Evolutionary conservation across 2,797 vertebrate species (phyloP).

Genomic region (Hippoglossus hippoglossus): DNA sequence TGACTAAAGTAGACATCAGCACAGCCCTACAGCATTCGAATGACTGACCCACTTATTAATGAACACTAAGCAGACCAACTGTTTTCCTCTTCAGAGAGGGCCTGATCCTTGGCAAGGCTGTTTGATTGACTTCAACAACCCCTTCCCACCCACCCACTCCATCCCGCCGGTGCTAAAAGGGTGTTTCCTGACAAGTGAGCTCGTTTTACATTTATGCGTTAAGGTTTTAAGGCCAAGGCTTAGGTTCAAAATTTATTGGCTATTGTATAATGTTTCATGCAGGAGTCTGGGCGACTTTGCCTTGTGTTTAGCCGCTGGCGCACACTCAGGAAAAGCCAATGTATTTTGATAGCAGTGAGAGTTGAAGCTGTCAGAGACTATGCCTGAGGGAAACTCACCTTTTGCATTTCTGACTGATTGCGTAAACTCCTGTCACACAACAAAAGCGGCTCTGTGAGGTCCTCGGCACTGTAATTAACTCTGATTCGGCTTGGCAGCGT

Average conservation of each 20-base stretch:
- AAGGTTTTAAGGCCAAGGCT: constrained; percentile 77
- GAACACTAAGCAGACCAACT: constrained; percentile 21
- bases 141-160: constrained; percentile 66
- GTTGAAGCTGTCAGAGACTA: constrained; percentile 74
- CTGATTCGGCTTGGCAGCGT: constrained; percentile 43
- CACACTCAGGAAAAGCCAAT: constrained; percentile 63
- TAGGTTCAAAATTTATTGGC: constrained; percentile 76
- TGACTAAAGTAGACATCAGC: neutral
- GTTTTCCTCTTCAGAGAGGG: constrained; percentile 28
- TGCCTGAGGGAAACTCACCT: constrained; percentile 79
- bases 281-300: constrained; percentile 59
- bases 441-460: constrained; percentile 72
- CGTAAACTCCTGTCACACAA: constrained; percentile 76
- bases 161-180: constrained; percentile 71
- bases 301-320: constrained; percentile 66
- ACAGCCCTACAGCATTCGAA: constrained; percentile 11
- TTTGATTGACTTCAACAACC: constrained; percentile 75
- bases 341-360: constrained; percentile 82
- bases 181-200: constrained; percentile 79
- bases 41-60: constrained; percentile 42
- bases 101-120: constrained; percentile 45
- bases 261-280: constrained; percentile 80
- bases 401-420: constrained; percentile 80
- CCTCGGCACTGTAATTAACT: constrained; percentile 63
- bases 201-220: constrained; percentile 77